A percentile compares a stretch with the other conserved stretches of the same genome.
These are phyloP conservation scores for Picus viridis DNA, from an alignment of 2,797 vertebrate genomes.

Conservation along the genomic window DNA sequence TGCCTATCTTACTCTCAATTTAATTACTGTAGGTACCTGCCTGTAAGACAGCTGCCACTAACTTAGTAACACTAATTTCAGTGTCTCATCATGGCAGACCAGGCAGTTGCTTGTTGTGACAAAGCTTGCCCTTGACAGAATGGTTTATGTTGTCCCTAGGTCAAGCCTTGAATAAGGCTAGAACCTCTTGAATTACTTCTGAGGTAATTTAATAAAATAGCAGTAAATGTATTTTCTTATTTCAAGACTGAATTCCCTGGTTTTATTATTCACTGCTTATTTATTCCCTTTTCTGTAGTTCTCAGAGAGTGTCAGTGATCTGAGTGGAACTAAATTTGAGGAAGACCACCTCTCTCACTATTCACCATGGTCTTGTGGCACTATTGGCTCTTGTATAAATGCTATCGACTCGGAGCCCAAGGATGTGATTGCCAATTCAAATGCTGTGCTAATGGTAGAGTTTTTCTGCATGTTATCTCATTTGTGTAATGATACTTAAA, in stretches of 20 bases:
- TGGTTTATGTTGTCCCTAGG: not conserved
- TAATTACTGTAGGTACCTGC: not conserved
- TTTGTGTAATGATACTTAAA: conserved; percentile 32
- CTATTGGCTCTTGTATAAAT: conserved; percentile 89
- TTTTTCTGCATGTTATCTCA: conserved; percentile 43
- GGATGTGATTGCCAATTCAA: conserved; percentile 86
- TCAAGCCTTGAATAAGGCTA: not conserved
- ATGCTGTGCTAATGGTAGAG: conserved; percentile 83
- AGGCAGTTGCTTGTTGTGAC: not conserved
- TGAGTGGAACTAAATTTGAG: conserved; percentile 87
- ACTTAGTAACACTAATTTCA: not conserved
- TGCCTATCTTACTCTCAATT: not conserved
- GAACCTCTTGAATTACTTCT: not conserved
- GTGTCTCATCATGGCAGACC: not conserved
- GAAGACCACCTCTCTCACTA: conserved; percentile 91
- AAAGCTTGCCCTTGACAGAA: not conserved
- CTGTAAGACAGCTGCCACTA: not conserved
- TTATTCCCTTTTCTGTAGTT: conserved; percentile 79
- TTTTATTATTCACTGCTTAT: conserved; percentile 26
- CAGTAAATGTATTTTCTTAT: not conserved
- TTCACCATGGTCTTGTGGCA: conserved; percentile 95
- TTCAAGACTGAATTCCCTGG: not conserved
- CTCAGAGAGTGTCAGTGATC: conserved; percentile 83
- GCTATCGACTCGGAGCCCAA: conserved; percentile 89
- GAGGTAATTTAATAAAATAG: not conserved